Evolutionary conservation across 2,888 invertebrate genomes (phyloP), one percentile per base, ranked within the genome.

Genomic region (Eulithis prunata): DNA sequence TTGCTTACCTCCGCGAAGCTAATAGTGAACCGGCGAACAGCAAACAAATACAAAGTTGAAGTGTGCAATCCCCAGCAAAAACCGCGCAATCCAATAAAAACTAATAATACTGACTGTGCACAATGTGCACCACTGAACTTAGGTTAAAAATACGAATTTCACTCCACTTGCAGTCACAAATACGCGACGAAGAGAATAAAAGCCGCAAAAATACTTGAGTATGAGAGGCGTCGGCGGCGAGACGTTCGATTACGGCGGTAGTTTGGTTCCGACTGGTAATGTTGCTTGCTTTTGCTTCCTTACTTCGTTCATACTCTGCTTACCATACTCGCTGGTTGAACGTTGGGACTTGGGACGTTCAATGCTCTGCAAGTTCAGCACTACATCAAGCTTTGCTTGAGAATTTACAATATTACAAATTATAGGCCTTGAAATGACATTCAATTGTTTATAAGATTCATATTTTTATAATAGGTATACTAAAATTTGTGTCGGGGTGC

Each of bases 131-230:
- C 66, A 66, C 71, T 68, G 72, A 75, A 72, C 71, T 64, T 73
- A 62, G 41, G 72, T 68, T 70, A 45, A 74, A 75, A 69, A 69
- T 73, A 73, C 38, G n/a, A 77, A 83, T 86, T 60, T 86, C 89
- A 92, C 90, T 89, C 78, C 89, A 89, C 88, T 87, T 85, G 75
- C 81, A 83, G 88, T 89, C 86, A 89, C 87, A 87, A 81, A 68
- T 77, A 76, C 83, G 83, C 84, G 88, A 86, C 87, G 88, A 87
- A 84, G 86, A 85, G 85, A 86, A 85, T 87, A 86, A 88, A 41
- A 41, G 41, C 41, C 41, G 41, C 41, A 41, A 41, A 32, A 41
- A 41, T 11, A 11, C 80, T 87, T 85, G 80, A 73, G 63, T 71
- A 76, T 77, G 75, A 77, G 71, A 74, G 68, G 70, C 72, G 73